phyloP scores from a whole-genome alignment of 2,113 vertebrate species.

The Petroica traversi region DNA sequence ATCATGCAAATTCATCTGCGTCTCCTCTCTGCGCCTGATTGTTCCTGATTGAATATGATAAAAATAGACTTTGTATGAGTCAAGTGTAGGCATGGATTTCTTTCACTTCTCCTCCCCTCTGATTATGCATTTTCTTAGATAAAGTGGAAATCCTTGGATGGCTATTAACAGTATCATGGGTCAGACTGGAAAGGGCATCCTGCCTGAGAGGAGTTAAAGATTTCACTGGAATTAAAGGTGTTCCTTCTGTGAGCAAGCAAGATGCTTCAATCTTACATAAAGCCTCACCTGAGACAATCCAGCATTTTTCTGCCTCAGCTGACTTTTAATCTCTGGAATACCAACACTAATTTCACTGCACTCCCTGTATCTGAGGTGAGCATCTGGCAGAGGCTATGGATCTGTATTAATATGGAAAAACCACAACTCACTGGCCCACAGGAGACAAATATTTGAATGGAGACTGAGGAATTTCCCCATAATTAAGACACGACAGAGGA shows the following conservation, averaged over 20 bases:
- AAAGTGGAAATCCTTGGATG: conserved; percentile 38
- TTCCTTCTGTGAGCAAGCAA: background rate
- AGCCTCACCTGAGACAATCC: background rate
- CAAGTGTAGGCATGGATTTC: conserved; percentile 19
- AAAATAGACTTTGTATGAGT: conserved; percentile 64
- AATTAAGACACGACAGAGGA: conserved; percentile 21
- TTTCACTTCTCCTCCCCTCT: conserved; percentile 57
- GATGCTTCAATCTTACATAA: background rate
- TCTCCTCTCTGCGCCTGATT: conserved; percentile 64
- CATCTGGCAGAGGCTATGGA: background rate
- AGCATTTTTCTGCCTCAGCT: background rate
- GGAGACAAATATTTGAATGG: conserved; percentile 36
- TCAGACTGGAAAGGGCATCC: conserved; percentile 1
- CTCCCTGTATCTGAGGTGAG: background rate
- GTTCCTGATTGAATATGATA: conserved; percentile 72
- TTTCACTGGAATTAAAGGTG: background rate
- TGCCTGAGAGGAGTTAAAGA: background rate
- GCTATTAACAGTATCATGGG: background rate
- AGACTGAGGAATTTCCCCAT: conserved; percentile 1
- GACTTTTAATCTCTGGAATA: background rate
- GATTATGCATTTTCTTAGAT: conserved; percentile 57
- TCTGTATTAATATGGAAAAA: background rate
- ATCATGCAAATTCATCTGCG: conserved; percentile 57
- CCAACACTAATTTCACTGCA: background rate
- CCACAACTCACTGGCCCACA: background rate